Evolutionary conservation across 2,113 vertebrate genomes (phyloP).

Genomic region (Apodemus speciosus): DNA sequence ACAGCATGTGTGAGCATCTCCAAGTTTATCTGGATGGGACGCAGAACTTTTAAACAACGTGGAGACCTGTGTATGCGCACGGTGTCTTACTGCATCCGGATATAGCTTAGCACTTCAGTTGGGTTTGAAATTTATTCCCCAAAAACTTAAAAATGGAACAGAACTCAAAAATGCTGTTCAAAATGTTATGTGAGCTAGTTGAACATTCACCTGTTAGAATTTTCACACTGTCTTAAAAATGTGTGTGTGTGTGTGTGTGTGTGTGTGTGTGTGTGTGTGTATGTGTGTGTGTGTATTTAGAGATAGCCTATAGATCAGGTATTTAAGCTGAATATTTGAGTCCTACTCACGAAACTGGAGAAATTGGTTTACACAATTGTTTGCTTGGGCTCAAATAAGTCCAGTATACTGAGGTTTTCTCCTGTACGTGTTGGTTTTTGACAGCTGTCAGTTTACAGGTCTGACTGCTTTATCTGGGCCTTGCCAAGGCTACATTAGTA

Average conservation of each 20-base stretch:
- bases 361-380: conserved; percentile 28
- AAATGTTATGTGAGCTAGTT: background rate
- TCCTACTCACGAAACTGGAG: background rate
- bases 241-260: too few species aligned
- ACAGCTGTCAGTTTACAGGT: conserved; percentile 85
- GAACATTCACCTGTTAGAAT: background rate
- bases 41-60: background rate
- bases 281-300: background rate
- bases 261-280: background rate
- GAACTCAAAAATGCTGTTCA: conserved; percentile 19
- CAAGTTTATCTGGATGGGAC: background rate
- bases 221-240: background rate
- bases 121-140: background rate
- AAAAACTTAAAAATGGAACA: background rate
- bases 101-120: background rate
- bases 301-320: background rate
- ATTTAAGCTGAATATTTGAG: conserved; percentile 51
- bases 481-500: conserved; percentile 78
- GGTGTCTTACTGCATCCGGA: background rate
- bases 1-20: background rate
- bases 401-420: conserved; percentile 50
- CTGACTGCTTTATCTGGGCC: conserved; percentile 85
- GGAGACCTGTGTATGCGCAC: background rate
- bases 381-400: conserved; percentile 64
- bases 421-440: conserved; percentile 73